phyloP scores from a whole-genome alignment of 2,113 vertebrate genomes.

The Otis tarda region DNA sequence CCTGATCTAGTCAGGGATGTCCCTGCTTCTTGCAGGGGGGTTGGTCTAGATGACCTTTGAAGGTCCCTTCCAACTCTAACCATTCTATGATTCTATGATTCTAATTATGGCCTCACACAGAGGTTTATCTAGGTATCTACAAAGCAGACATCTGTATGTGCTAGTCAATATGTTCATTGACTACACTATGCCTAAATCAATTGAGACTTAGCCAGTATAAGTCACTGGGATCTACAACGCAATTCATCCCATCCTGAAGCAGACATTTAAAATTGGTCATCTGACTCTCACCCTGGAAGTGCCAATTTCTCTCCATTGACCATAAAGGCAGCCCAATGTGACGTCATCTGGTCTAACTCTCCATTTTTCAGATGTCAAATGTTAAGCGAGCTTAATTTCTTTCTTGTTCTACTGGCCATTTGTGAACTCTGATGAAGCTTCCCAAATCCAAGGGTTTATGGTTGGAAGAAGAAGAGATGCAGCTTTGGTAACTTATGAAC shows the following conservation, averaged over 20 bases:
- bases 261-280: neutral
- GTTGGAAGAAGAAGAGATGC: neutral
- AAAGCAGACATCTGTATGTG: neutral
- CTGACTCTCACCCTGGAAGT: neutral
- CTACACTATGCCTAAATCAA: neutral
- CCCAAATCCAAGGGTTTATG: neutral
- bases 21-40: too few relatives aligned
- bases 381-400: neutral
- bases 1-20: too few relatives aligned
- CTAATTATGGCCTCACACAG: neutral
- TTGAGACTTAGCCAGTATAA: neutral
- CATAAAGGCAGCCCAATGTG: fast-evolving
- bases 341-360: neutral
- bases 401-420: neutral
- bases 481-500: neutral
- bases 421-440: neutral
- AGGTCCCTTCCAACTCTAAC: too few relatives aligned
- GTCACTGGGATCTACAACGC: neutral
- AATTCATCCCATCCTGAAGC: neutral
- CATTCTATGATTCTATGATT: too few relatives aligned
- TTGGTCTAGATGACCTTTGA: too few relatives aligned
- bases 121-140: neutral
- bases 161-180: neutral
- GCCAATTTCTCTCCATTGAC: neutral
- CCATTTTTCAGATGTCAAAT: neutral